Percentiles rank a stretch among this genome's conserved stretches.
phyloP scores from a whole-genome alignment of 2,113 vertebrate species.

The Heterotis niloticus region DNA sequence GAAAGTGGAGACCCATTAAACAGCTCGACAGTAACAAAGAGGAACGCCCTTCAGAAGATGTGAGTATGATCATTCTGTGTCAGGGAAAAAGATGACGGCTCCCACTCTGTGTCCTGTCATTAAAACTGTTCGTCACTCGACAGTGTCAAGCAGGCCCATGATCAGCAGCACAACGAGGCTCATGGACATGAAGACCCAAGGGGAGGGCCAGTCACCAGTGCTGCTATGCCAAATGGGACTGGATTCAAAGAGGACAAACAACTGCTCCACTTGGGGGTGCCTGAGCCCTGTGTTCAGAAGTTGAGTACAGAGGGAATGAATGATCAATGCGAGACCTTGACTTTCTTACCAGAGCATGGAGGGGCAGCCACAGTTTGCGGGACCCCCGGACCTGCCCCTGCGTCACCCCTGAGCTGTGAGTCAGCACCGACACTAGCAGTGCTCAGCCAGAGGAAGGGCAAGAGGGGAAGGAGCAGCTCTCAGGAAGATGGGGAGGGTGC shows the following conservation, averaged over 20 bases:
- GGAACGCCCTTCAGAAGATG: constrained; percentile 59
- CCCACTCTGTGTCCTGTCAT: constrained; percentile 41
- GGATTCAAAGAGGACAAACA: constrained; percentile 31
- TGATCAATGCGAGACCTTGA: constrained; percentile 53
- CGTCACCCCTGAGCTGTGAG: constrained; percentile 53
- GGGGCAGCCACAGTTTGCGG: constrained; percentile 56
- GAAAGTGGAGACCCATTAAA: constrained; percentile 65
- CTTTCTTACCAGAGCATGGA: constrained; percentile 61
- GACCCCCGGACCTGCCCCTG: constrained; percentile 48
- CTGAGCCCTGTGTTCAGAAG: constrained; percentile 37
- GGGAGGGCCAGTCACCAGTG: constrained; percentile 47
- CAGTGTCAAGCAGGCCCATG: constrained; percentile 71
- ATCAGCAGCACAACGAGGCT: constrained; percentile 45
- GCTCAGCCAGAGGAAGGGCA: constrained; percentile 45
- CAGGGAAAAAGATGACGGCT: constrained; percentile 39
- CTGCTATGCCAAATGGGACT: constrained; percentile 7
- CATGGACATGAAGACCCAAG: constrained; percentile 44
- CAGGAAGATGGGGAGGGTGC: constrained; percentile 51
- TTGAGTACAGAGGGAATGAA: constrained; percentile 45
- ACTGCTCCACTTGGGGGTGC: constrained; percentile 26
- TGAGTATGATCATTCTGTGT: constrained; percentile 51
- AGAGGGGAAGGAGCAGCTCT: constrained; percentile 46
- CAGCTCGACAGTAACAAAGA: constrained; percentile 58
- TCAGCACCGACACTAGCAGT: constrained; percentile 56
- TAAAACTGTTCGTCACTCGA: constrained; percentile 46